These are phyloP conservation scores for Euspilapteryx auroguttella DNA, from an alignment of 2,888 invertebrate species.

Conservation along the genomic window DNA sequence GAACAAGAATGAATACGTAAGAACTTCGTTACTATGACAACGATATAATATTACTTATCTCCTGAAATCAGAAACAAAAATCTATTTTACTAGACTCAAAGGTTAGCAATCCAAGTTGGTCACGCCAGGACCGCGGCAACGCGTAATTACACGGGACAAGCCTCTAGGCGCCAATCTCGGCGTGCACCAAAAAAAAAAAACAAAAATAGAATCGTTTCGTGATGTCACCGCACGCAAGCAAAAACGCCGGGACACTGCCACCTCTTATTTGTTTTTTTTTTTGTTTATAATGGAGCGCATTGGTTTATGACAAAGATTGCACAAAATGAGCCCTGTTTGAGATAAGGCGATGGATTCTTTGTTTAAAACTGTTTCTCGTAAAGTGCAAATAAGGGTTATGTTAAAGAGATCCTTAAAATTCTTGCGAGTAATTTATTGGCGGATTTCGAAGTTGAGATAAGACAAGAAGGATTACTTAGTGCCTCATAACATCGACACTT, in stretches of 20 bases:
- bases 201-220: slow-evolving; percentile 28
- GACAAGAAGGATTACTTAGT: neutral
- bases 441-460: neutral
- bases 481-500: neutral
- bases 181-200: slow-evolving; percentile 10
- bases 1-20: too few relatives aligned
- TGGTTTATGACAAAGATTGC: slow-evolving; percentile 9
- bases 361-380: neutral
- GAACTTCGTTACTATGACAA: too few relatives aligned
- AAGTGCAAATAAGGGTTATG: neutral
- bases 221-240: slow-evolving; percentile 26
- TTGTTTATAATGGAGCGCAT: slow-evolving; percentile 5
- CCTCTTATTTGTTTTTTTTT: slow-evolving; percentile 14
- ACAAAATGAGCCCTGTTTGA: slow-evolving; percentile 2
- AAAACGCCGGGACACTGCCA: slow-evolving; percentile 21
- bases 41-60: too few relatives aligned
- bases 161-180: too few relatives aligned
- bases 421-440: neutral
- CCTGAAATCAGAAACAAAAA: too few relatives aligned
- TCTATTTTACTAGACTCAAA: too few relatives aligned
- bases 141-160: too few relatives aligned
- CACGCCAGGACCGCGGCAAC: too few relatives aligned
- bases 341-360: neutral
- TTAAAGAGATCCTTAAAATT: neutral
- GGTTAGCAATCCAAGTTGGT: too few relatives aligned